Evolutionary conservation across 23 tunicate genomes (phyloP), one percentile per base, ranked within the genome.

Genomic region (Halocynthia aurantium): DNA sequence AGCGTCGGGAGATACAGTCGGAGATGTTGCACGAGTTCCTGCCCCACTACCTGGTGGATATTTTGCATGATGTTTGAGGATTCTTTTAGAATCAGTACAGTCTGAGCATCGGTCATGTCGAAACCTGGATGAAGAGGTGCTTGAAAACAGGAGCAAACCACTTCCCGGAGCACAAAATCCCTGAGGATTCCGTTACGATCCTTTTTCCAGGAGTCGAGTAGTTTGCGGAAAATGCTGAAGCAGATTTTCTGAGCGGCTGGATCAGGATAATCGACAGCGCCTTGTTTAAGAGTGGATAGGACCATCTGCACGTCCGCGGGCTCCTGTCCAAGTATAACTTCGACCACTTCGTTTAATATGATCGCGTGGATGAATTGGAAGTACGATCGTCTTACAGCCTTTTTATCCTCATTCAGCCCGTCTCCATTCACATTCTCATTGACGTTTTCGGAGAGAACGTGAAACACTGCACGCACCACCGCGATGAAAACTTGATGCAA

Each of bases 31-130:
- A 81, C 57, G 54, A 81, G 62, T 5, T 62, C 81, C 17, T 76
- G 18, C 0, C 85, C 85, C 8, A 57, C 19, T 7, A 73, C 50
- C 8, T 44, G 69, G 60, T 62, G 74, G 6, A 96, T 65, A 12
- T 90, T 79, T 76, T 90, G 86, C 85, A 96, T 82, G 7, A 92
- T 60, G 51, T 57, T 22, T 0, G 90, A 75, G 7, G 96, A 81
- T 71, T 96, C 96, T 17, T 82, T 80, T 7, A 96, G 74, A 15
- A 95, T 93, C 44, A 96, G 78, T 51, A 90, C 82, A 2, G 99
- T 85, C 65, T 96, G 99, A 8, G 97, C 99, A 67, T 96, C 99
- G 57, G 62, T 62, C 52, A 96, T 78, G 77, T 96, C 99, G 70
- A 85, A 96, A 21, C 62, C 60, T 5, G 86, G 75, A 11, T 62